Percentiles rank a stretch among this genome's conserved stretches.
These are phyloP conservation scores for Semotilus atromaculatus DNA, from an alignment of 2,797 vertebrate species.

Conservation along the genomic window DNA sequence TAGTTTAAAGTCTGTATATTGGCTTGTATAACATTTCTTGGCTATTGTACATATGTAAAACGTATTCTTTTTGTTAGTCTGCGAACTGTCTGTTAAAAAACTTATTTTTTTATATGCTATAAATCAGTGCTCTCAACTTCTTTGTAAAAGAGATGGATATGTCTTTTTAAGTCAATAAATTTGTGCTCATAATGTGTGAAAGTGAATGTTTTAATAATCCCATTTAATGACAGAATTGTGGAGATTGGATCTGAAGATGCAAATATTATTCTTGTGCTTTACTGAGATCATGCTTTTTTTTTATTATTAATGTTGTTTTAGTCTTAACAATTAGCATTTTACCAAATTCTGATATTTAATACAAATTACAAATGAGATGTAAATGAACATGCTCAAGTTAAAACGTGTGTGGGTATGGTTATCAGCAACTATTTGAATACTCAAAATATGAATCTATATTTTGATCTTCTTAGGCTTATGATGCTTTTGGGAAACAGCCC, in stretches of 20 bases:
- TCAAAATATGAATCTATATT: neutral
- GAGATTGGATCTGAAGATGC: neutral
- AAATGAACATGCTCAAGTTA: neutral
- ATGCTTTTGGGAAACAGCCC: neutral
- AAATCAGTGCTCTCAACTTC: slow-evolving; percentile 30
- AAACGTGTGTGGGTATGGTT: neutral
- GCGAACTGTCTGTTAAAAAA: slow-evolving; percentile 25
- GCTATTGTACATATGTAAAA: slow-evolving; percentile 46
- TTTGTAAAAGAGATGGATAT: slow-evolving; percentile 32
- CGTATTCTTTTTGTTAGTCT: slow-evolving; percentile 16
- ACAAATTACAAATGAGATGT: neutral
- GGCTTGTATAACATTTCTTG: slow-evolving; percentile 16
- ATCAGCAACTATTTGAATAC: neutral
- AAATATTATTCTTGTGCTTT: neutral
- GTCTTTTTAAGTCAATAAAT: slow-evolving; percentile 43
- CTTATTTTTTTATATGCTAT: slow-evolving; percentile 53
- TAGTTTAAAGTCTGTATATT: slow-evolving; percentile 21
- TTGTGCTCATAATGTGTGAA: neutral
- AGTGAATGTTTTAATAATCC: neutral
- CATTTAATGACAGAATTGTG: neutral
- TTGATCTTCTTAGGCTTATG: no score
- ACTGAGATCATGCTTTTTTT: neutral
- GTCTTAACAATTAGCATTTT: neutral
- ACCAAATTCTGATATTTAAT: neutral
- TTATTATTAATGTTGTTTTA: neutral